phyloP scores from a whole-genome alignment of 92 coral and sea anemone genomes.

The Umimayanthus kanabou region DNA sequence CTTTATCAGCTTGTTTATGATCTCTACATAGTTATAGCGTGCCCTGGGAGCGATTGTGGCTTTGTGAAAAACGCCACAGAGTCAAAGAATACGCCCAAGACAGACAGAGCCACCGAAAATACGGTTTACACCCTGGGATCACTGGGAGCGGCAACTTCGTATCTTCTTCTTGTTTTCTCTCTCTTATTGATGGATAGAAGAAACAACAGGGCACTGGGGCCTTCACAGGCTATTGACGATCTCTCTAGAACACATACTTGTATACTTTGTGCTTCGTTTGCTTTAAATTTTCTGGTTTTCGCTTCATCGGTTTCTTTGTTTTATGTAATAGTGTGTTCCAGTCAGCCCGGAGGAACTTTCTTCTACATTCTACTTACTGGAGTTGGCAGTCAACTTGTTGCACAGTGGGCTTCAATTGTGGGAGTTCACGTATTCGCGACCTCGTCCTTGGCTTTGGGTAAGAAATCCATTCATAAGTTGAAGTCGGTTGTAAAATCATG shows the following conservation, averaged over 20 bases:
- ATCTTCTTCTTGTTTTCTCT: conserved; percentile 48
- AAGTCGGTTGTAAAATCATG: no score
- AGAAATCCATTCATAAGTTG: not conserved
- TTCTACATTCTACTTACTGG: not conserved
- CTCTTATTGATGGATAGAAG: conserved; percentile 42
- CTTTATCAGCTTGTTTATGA: conserved; percentile 65
- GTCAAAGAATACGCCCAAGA: conserved; percentile 35
- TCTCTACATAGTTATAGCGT: conserved; percentile 59
- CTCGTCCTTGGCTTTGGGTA: conserved; percentile 42
- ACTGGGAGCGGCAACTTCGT: conserved; percentile 61
- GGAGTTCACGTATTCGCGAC: conserved; percentile 24
- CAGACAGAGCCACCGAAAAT: conserved; percentile 57
- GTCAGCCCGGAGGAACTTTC: not conserved
- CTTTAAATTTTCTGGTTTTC: not conserved
- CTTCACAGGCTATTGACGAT: conserved; percentile 44
- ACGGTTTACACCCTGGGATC: conserved; percentile 60
- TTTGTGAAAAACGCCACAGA: conserved; percentile 56
- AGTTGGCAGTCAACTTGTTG: conserved; percentile 19
- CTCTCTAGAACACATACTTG: not conserved
- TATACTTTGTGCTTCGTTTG: not conserved
- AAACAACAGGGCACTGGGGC: conserved; percentile 49
- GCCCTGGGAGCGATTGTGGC: conserved; percentile 66
- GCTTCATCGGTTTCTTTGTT: conserved; percentile 16
- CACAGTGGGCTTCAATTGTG: conserved; percentile 31
- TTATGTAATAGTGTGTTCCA: not conserved